Evolutionary conservation across 2,888 invertebrate species (phyloP), one percentile per base, ranked within the genome.

Genomic region (Scaptomyza parva): DNA sequence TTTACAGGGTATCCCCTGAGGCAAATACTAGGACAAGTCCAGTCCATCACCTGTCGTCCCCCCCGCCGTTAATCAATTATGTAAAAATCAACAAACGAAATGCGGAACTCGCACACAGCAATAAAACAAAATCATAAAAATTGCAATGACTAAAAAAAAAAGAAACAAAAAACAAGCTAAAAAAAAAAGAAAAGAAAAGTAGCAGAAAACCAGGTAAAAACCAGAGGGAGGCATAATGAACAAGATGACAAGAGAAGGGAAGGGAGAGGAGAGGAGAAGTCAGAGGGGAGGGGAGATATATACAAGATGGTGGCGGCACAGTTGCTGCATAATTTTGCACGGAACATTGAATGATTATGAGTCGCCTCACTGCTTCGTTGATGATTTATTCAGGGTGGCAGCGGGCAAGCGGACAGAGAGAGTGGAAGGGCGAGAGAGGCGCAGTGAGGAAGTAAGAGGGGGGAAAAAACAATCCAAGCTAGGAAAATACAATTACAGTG

Each of bases 331-430:
- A 83, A 81, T 84, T 84, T 84, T 81, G 67, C 78, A 81, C 67
- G 84, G 76, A 59, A 80, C 81, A 84, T 84, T 84, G 85, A 78
- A 73, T 81, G 76, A 81, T 81, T 81, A 78, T 76, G 63, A 67
- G 52, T 52, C 84, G 84, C 69, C 64, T 70, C 76, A 60, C 62
- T 76, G 74, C 60, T 26, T 18, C 66, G 37, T 43, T 50, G 14
- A 71, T 66, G 77, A 82, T 72, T 85, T 81, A 82, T 82, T 66
- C 65, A 61, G 11, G 24, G 18, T 2, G 2, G 3, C 26, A 26
- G n/a, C n/a, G 8, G 26, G 8, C 6, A 24, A 24, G 4, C 22
- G 26, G 35, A 35, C 30, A 2, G 6, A 43, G 20, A 18, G 12
- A 40, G 26, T 2, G 3, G 41, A 7, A 2, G 4, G 14, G 35